Conservation (phyloP, 2,888 invertebrate genomes). For the Choristoneura rosaceana region DNA sequence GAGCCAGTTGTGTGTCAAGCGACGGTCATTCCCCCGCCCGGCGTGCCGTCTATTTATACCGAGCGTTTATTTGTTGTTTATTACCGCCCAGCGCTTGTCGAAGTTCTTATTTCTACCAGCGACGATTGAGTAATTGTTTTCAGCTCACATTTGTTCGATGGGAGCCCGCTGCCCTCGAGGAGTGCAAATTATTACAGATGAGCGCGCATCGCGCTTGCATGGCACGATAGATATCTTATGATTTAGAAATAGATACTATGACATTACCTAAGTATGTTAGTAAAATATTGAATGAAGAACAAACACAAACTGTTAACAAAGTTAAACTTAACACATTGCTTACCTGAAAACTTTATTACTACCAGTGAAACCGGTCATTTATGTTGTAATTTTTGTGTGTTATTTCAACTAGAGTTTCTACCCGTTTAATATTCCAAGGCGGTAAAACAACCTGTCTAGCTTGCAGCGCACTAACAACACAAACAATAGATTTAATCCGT, state of each 20-base stretch:
- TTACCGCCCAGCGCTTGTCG: constrained; percentile 59
- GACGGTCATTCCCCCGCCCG: constrained; percentile 78
- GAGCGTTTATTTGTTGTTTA: constrained; percentile 78
- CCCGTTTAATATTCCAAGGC: not conserved
- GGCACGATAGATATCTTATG: not conserved
- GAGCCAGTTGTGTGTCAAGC: constrained; percentile 83
- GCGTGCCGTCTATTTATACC: constrained; percentile 78
- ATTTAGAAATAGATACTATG: not conserved
- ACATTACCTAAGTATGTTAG: not conserved
- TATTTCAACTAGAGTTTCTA: constrained; percentile 1
- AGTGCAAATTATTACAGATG: constrained; percentile 33
- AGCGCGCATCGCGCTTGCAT: constrained; percentile 7
- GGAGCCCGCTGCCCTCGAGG: constrained; percentile 21
- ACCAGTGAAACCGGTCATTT: not conserved
- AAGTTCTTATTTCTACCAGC: constrained; percentile 60
- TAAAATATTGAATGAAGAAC: not conserved
- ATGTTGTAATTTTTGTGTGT: not conserved
- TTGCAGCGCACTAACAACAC: not conserved
- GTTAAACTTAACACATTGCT: not conserved
- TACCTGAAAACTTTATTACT: not conserved
- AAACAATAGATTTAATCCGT: constrained; percentile 12
- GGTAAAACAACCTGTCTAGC: constrained; percentile 13
- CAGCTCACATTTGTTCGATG: constrained; percentile 45
- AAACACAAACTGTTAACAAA: not conserved
- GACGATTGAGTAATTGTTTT: constrained; percentile 67